Percentiles rank a stretch among this genome's conserved stretches.
Evolutionary conservation across 2,797 vertebrate genomes (phyloP).

Genomic region (Eulemur rubriventer): DNA sequence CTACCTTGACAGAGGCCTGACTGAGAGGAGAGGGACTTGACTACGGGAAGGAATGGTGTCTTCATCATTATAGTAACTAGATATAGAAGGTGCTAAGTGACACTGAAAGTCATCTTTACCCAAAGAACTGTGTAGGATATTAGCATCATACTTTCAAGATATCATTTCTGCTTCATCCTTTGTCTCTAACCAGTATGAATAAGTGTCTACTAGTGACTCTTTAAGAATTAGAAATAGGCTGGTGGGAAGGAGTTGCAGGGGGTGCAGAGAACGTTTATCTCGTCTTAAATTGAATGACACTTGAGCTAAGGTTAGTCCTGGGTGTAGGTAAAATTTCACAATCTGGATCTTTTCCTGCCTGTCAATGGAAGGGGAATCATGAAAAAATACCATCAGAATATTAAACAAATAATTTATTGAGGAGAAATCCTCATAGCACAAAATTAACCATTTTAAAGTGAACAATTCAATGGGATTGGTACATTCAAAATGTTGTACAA

Average conservation of each 20-base stretch:
- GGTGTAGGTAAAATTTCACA: background rate
- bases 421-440: background rate
- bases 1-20: background rate
- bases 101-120: background rate
- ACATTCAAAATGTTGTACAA: background rate
- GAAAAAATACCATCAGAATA: background rate
- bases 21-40: background rate
- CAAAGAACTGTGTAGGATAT: background rate
- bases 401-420: background rate
- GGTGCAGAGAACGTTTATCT: background rate
- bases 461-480: background rate
- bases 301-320: background rate
- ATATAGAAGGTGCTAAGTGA: background rate
- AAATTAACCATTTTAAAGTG: background rate
- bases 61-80: background rate
- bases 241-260: background rate
- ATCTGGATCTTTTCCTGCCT: background rate
- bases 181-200: background rate
- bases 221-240: background rate
- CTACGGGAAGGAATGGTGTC: background rate
- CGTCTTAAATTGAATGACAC: background rate
- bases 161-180: background rate
- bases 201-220: background rate
- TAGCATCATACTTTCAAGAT: background rate
- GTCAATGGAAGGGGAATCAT: background rate